Conservation (phyloP, 2,113 vertebrate species). For the Morone chrysops region DNA sequence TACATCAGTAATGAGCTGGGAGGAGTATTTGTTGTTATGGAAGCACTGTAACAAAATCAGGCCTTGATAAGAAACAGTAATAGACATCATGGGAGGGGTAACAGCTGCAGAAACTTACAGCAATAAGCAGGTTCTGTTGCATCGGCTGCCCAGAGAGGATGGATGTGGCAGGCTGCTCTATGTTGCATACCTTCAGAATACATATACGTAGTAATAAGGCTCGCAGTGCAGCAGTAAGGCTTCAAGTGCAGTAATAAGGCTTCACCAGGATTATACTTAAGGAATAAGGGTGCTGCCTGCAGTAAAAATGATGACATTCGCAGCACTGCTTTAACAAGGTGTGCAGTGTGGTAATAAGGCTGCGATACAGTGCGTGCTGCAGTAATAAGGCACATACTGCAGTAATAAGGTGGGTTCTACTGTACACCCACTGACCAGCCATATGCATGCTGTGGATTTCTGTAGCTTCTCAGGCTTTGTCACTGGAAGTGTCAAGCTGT, state of each 20-base stretch:
- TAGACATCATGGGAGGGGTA: not conserved
- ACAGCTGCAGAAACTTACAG: conserved; percentile 3
- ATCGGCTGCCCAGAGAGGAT: not conserved
- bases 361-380: conserved; percentile 31
- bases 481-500: conserved; percentile 41
- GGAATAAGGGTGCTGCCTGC: conserved; percentile 57
- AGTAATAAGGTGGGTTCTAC: conserved; percentile 50
- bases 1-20: too few species aligned
- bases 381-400: conserved; percentile 61
- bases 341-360: conserved; percentile 37
- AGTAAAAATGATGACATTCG: conserved; percentile 59
- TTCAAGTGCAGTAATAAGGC: conserved; percentile 28
- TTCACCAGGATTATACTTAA: conserved; percentile 57
- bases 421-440: conserved; percentile 18
- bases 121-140: not conserved
- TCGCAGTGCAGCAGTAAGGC: conserved; percentile 16
- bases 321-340: conserved; percentile 49
- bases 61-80: not conserved
- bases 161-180: not conserved
- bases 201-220: not conserved
- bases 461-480: conserved; percentile 38
- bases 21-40: not conserved
- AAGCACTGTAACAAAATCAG: not conserved
- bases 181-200: conserved; percentile 1
- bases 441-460: conserved; percentile 35